Conservation (phyloP, 2,797 vertebrate genomes). For the Manis crassicaudata region DNA sequence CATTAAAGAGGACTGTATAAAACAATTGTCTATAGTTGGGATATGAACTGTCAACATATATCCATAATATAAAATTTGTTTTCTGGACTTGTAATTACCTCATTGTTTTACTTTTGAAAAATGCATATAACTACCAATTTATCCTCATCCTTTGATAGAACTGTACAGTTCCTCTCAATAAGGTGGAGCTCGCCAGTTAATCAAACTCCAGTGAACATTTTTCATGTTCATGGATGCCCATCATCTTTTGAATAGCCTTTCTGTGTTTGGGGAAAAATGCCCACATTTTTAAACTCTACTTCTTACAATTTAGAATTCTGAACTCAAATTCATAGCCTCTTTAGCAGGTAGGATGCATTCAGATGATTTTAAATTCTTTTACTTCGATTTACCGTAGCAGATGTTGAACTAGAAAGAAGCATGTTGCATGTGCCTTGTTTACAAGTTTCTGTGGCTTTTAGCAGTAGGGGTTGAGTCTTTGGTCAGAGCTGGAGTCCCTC, state of each 20-base stretch:
- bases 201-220: background rate
- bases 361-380: background rate
- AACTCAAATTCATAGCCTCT: background rate
- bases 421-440: background rate
- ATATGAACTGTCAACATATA: background rate
- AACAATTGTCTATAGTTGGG: background rate
- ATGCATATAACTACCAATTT: background rate
- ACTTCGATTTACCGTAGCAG: too few species aligned
- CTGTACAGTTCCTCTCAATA: background rate
- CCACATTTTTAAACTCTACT: background rate
- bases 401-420: background rate
- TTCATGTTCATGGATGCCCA: background rate
- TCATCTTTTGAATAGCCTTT: background rate
- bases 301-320: background rate
- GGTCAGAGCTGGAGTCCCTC: background rate
- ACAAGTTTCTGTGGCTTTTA: background rate
- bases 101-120: background rate
- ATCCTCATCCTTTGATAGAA: background rate
- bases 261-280: background rate
- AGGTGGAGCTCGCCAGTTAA: background rate
- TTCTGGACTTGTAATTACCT: background rate
- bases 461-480: background rate
- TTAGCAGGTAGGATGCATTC: background rate
- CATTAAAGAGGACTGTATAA: background rate
- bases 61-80: background rate